phyloP scores from a whole-genome alignment of 2,888 invertebrate genomes.

The Taphrorychus bicolor region DNA sequence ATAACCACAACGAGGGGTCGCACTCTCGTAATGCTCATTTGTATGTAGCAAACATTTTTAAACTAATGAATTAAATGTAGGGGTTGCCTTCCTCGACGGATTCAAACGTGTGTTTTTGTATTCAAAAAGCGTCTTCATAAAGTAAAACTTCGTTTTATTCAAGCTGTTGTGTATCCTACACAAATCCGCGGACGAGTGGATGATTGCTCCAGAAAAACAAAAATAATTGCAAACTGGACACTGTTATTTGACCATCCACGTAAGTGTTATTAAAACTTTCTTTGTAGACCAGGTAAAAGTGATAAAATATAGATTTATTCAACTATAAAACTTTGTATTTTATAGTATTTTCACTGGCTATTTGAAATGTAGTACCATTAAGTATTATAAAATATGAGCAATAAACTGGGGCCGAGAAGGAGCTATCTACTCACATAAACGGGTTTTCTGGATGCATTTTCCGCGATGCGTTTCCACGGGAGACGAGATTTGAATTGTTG shows the following conservation, averaged over 20 bases:
- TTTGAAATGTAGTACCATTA: neutral
- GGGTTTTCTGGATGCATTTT: no score
- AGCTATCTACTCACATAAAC: neutral
- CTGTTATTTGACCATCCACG: neutral
- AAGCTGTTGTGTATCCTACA: neutral
- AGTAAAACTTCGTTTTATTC: neutral
- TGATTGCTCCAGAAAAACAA: neutral
- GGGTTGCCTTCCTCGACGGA: constrained; percentile 6
- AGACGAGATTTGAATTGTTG: neutral
- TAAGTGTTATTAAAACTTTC: neutral
- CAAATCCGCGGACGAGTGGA: neutral
- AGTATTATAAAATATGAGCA: neutral
- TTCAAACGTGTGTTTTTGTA: neutral
- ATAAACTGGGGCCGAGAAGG: neutral
- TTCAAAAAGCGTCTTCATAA: constrained; percentile 6
- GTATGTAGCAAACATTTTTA: constrained; percentile 32
- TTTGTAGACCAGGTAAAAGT: neutral
- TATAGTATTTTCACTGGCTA: neutral
- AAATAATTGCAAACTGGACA: neutral
- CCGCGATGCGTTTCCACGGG: neutral
- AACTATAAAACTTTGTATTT: neutral
- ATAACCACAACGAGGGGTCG: constrained; percentile 29
- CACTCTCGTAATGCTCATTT: constrained; percentile 29
- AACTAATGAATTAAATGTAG: constrained; percentile 32
- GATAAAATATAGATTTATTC: neutral